Conservation (phyloP, 2,797 vertebrate genomes). For the Thunnus albacares region DNA sequence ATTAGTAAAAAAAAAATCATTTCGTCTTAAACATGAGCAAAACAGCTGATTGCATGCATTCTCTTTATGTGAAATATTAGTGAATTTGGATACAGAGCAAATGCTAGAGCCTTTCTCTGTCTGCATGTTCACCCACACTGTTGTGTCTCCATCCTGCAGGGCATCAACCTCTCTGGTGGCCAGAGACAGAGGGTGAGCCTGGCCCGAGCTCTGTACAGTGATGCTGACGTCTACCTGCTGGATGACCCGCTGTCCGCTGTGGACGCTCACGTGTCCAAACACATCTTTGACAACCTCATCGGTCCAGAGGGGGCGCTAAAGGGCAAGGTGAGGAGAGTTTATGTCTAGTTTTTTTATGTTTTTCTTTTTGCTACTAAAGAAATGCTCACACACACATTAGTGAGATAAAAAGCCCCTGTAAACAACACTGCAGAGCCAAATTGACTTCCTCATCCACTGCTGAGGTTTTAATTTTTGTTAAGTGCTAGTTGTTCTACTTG, state of each 20-base stretch:
- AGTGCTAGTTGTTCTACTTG: too few relatives aligned
- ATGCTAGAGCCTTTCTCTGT: background rate
- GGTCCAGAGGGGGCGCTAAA: constrained; percentile 92
- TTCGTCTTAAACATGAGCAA: too few relatives aligned
- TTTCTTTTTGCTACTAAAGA: background rate
- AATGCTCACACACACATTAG: background rate
- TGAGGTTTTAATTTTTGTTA: background rate
- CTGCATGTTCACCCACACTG: background rate
- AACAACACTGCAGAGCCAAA: background rate
- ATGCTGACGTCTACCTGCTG: constrained; percentile 91
- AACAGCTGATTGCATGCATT: too few relatives aligned
- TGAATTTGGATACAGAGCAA: background rate
- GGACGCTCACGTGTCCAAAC: constrained; percentile 95
- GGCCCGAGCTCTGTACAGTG: constrained; percentile 94
- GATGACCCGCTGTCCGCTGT: constrained; percentile 97
- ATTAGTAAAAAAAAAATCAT: background rate
- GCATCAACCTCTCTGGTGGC: constrained; percentile 97
- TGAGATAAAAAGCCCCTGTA: background rate
- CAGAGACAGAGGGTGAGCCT: constrained; percentile 96
- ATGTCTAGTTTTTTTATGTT: background rate
- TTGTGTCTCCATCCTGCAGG: constrained; percentile 79
- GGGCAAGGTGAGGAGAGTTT: constrained; percentile 87
- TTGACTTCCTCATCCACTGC: background rate
- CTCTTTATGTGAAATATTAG: too few relatives aligned
- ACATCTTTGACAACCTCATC: constrained; percentile 96